Base-by-base conservation (phyloP, 2,797 vertebrate genomes). In the Crenichthys baileyi region DNA sequence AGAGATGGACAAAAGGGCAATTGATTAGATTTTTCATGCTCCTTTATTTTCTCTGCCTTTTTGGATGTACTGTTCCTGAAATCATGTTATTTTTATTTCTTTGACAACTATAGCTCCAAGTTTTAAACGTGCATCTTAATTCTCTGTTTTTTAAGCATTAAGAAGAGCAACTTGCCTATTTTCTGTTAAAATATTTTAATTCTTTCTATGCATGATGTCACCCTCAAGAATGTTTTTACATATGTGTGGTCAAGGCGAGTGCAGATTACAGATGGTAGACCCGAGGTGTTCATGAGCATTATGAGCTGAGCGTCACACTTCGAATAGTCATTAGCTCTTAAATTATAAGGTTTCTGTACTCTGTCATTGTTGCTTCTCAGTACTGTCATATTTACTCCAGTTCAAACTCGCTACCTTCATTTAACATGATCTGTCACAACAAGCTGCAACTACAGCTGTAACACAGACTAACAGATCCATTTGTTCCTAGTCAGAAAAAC, bases 1-100 rank as follows among this genome's bases (percentile, higher is more conserved):
- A 76, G 72, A 84, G 72, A 77, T 58, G 26, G 73, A 93, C 91
- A 93, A 91, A 92, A 89, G 88, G 91, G 89, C 70, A 83, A 79
- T 85, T 88, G 83, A 79, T 83, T 78, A 83, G 86, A 89, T 90
- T 91, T 86, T 85, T 85, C 79, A 80, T 79, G 81, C 77, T 88
- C 56, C 77, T 86, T 88, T 88, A 88, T 91, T 80, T 88, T 65
- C 73, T 79, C 75, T 53, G 20, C 83, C 41, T 86, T 79, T 89
- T 84, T 87, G 84, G 39, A 18, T 80, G 61, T 70, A n/a, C 85
- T 87, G 81, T 85, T 2, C 2, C 9, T 11, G n/a, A 18, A 39
- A 41, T 41, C 50, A 20, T 41, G 5, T 68, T 22, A 18, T 16
- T 20, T 39, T 13, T 13, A 41, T 41, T 31, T 8, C 16, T 63